Evolutionary conservation across 1,140 invertebrate genomes (phyloP), one percentile per base, ranked within the genome.

Genomic region (Phymorhynchus buccinoides): DNA sequence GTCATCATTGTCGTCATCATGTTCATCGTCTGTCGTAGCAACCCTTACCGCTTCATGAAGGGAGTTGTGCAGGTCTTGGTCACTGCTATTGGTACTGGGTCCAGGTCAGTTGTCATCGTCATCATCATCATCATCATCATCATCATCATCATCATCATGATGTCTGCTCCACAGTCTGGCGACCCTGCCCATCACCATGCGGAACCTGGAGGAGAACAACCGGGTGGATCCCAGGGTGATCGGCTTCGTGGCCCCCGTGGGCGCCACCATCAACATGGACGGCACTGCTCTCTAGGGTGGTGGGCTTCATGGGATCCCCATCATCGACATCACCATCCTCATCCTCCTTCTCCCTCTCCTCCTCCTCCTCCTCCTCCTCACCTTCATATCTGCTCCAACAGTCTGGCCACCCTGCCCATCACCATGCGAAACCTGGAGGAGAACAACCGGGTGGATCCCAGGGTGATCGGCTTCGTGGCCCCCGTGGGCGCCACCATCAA

Each of bases 201-300:
- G 96, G 78, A 98, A 97, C 89, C 94, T 98, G 88, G 98, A 99
- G 92, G 95, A 95, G 52, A 96, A 96, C 85, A 98, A 98, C 94
- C 95, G 96, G 30, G 94, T 98, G 7, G 98, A 99, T 93, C 95
- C 96, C 1, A 95, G 97, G 32, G 89, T 93, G 3, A 91, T 89
- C 22, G 88, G 91, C 39, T 93, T 93, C 87, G 90, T 93, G 27
- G 88, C 92, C 14, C 93, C 92, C 1, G 89, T 93, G n/a, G 93
- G 97, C 32, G 97, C 98, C n/a, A 98, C 97, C 4, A 98, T 99
- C 87, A 98, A 98, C 93, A 93, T 93, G 92, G 97, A 99, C 92
- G 98, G 98, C 30, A 98, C 97, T 0, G 98, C 98, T 0, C 94
- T 99, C 12, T n/a, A n/a, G n/a, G n/a, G 87, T 32, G 14, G 9